Evolutionary conservation across 1,140 invertebrate genomes (phyloP).

Genomic region (Drosophila subpulchrella): DNA sequence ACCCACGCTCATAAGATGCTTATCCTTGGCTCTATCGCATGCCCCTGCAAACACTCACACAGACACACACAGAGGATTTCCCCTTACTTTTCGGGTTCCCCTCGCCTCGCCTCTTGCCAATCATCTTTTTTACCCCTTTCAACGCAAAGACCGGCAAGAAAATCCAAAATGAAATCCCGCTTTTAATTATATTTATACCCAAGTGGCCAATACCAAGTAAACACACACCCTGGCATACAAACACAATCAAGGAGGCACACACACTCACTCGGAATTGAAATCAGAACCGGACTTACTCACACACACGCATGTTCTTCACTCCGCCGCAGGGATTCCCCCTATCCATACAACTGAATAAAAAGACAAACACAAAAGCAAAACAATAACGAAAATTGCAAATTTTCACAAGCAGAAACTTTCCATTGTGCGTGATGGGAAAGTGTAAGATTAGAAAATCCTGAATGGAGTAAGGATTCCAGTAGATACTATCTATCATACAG

Average conservation of each 20-base stretch:
- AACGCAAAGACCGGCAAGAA: conserved; percentile 25
- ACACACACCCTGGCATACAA: conserved; percentile 9
- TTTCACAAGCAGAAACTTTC: conserved; percentile 23
- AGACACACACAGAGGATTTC: conserved; percentile 19
- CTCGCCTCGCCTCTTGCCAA: conserved; percentile 30
- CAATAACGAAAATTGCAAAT: conserved; percentile 29
- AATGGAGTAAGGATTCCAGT: background rate
- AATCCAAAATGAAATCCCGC: conserved; percentile 64
- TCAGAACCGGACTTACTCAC: conserved; percentile 4
- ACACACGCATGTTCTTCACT: background rate
- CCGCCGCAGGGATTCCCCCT: background rate
- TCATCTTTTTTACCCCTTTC: conserved; percentile 65
- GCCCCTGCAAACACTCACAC: conserved; percentile 23
- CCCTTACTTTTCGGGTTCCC: conserved; percentile 9
- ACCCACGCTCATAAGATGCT: conserved; percentile 52
- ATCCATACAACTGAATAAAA: background rate
- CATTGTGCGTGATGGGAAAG: background rate
- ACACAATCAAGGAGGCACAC: conserved; percentile 3
- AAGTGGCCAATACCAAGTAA: conserved; percentile 64
- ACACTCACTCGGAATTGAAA: conserved; percentile 9
- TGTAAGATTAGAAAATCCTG: background rate
- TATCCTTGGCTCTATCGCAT: conserved; percentile 50
- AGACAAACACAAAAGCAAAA: conserved; percentile 35
- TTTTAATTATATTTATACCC: conserved; percentile 79
- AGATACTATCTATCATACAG: too few relatives aligned